These are phyloP conservation scores for Pangasius larnaudii DNA, from an alignment of 2,797 vertebrate genomes.

Conservation along the genomic window DNA sequence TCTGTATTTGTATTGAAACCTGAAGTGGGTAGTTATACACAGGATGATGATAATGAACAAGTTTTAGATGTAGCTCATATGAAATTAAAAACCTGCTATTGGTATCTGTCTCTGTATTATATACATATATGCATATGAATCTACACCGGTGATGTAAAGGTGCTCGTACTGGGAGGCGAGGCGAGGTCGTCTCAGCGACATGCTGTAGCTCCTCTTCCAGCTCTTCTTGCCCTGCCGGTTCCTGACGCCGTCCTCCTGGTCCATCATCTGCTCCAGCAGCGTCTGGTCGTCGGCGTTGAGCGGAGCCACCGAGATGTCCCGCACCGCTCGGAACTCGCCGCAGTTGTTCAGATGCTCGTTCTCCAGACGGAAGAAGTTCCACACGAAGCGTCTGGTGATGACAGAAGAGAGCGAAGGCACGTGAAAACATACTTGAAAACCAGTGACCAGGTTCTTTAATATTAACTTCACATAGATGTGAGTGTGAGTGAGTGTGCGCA, in stretches of 20 bases:
- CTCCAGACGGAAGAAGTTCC: slow-evolving; percentile 98
- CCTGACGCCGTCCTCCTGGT: slow-evolving; percentile 95
- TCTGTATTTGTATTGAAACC: background rate
- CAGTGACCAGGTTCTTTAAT: no score
- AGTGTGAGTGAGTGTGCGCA: no score
- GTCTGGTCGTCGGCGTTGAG: slow-evolving; percentile 95
- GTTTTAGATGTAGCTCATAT: no score
- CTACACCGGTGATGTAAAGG: background rate
- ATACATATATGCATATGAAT: background rate
- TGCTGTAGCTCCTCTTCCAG: slow-evolving; percentile 95
- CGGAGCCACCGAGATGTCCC: slow-evolving; percentile 95
- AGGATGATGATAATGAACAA: no score
- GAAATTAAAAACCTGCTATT: background rate
- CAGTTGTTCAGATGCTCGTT: slow-evolving; percentile 99
- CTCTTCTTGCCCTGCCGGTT: slow-evolving; percentile 93
- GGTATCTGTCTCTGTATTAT: background rate
- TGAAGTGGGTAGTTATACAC: background rate
- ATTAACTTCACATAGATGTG: no score
- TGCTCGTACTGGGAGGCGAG: slow-evolving; percentile 89
- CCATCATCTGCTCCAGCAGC: slow-evolving; percentile 97
- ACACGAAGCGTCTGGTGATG: slow-evolving; percentile 88
- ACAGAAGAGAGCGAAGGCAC: no score
- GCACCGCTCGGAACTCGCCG: slow-evolving; percentile 93
- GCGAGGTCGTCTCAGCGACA: slow-evolving; percentile 88
- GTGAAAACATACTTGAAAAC: no score